Percentiles rank a stretch among this genome's conserved stretches.
Conservation (phyloP, 2,888 invertebrate genomes). For the Blomia tropicalis region DNA sequence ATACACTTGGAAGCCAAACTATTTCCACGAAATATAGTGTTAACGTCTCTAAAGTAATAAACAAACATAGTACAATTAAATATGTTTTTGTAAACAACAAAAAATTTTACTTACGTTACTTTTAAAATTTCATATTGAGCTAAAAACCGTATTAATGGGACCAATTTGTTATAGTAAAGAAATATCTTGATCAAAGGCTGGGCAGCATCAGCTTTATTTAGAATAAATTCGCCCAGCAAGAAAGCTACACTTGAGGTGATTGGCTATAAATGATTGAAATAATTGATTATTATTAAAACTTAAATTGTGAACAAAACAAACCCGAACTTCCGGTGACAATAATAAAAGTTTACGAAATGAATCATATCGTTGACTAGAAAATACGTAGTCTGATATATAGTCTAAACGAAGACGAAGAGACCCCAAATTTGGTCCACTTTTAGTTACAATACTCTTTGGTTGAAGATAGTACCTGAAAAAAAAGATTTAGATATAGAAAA, state of each 20-base stretch:
- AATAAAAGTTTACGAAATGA: slow-evolving; percentile 58
- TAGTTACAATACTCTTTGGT: slow-evolving; percentile 40
- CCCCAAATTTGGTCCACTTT: slow-evolving; percentile 49
- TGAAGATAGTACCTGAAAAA: slow-evolving; percentile 54
- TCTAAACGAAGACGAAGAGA: slow-evolving; percentile 67
- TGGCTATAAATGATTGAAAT: slow-evolving; percentile 30
- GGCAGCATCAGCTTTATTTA: slow-evolving; percentile 71
- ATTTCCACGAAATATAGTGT: slow-evolving; percentile 81
- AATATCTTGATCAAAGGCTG: slow-evolving; percentile 72
- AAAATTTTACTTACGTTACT: slow-evolving; percentile 51
- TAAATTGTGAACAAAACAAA: slow-evolving; percentile 31
- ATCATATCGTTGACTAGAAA: slow-evolving; percentile 62
- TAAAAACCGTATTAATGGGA: slow-evolving; percentile 61
- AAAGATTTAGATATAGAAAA: background rate
- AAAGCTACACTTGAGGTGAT: slow-evolving; percentile 36
- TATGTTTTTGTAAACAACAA: background rate
- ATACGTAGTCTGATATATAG: slow-evolving; percentile 75
- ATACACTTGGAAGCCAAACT: slow-evolving; percentile 83
- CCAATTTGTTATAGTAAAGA: slow-evolving; percentile 66
- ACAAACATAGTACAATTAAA: too few species aligned
- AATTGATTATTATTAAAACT: slow-evolving; percentile 32
- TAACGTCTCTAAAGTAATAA: slow-evolving; percentile 53
- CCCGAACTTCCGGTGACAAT: slow-evolving; percentile 51
- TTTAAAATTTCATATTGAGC: slow-evolving; percentile 77
- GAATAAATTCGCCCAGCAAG: slow-evolving; percentile 66